Base-by-base conservation (phyloP, 2,888 invertebrate species). In the Pediacus dermestoides region DNA sequence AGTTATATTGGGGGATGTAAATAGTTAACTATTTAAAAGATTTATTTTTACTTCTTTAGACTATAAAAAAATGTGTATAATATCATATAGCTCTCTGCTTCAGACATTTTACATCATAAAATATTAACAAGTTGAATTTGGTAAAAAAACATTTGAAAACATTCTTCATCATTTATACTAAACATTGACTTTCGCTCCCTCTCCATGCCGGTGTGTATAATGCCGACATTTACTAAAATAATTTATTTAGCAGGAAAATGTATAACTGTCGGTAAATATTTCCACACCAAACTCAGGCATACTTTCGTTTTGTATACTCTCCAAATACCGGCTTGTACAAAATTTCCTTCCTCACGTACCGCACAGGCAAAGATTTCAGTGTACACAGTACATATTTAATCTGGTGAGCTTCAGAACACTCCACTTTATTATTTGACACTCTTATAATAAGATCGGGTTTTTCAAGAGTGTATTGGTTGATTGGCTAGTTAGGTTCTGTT, bases 181-280 rank as follows among this genome's bases (percentile, higher is more conserved):
- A 67, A 67, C 66, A 67, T 67, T 67, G 64, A 66, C 65, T 66
- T 64, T 64, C 57, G 60, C 61, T 65, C 14, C 13, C 64, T 63
- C 61, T 60, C 53, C 49, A n/a, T 55, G 51, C 43, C 39, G 55
- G 53, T 57, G 63, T 60, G 61, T 64, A 64, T 67, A 65, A 65
- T 63, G 62, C 65, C 66, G 66, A 65, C 67, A 67, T 68, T 69
- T 68, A 68, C 69, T 64, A 68, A 68, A 68, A 69, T 68, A 68
- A 69, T 69, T 69, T 69, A 69, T 69, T 69, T 68, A 69, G 66
- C 67, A 67, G 65, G 68, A 68, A 68, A 68, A 69, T 69, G 69
- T 69, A 69, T 69, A 68, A 69, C 67, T 69, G 68, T 69, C 68
- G 66, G 69, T 66, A 69, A 69, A 69, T 69, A 69, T 69, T 69